Evolutionary conservation across 2,888 invertebrate genomes (phyloP).

Genomic region (Scrobipalpa atriplicella): DNA sequence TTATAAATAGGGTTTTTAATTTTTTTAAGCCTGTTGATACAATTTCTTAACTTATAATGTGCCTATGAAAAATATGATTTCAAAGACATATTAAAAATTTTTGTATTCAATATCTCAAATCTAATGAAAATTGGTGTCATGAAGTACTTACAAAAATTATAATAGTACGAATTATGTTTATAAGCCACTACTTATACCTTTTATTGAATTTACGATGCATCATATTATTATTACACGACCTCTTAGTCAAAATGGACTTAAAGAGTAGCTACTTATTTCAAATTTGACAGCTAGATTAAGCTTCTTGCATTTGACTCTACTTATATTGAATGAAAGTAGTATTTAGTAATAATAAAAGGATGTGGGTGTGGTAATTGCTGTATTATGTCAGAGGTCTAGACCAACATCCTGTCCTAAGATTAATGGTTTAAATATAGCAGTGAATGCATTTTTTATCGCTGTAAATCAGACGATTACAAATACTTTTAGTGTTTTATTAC

Average conservation of each 20-base stretch:
- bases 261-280: neutral
- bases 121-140: too few species aligned
- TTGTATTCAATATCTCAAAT: neutral
- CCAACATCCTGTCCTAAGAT: neutral
- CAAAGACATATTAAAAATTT: too few species aligned
- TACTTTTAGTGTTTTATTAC: too few species aligned
- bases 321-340: neutral
- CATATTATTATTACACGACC: too few species aligned
- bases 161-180: neutral
- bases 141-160: too few species aligned
- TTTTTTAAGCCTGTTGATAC: too few species aligned
- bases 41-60: too few species aligned
- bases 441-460: constrained; percentile 1
- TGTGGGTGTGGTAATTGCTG: neutral
- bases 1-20: too few species aligned
- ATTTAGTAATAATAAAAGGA: neutral
- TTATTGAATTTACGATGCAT: too few species aligned
- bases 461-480: neutral
- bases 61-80: too few species aligned
- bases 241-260: too few species aligned
- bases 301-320: neutral
- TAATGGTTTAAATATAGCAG: neutral
- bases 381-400: constrained; percentile 11
- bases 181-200: too few species aligned
- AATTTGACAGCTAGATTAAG: constrained; percentile 9